A percentile compares a stretch with the other conserved stretches of the same genome.
These are phyloP conservation scores for Channa maculata DNA, from an alignment of 2,113 vertebrate species.

Conservation along the genomic window DNA sequence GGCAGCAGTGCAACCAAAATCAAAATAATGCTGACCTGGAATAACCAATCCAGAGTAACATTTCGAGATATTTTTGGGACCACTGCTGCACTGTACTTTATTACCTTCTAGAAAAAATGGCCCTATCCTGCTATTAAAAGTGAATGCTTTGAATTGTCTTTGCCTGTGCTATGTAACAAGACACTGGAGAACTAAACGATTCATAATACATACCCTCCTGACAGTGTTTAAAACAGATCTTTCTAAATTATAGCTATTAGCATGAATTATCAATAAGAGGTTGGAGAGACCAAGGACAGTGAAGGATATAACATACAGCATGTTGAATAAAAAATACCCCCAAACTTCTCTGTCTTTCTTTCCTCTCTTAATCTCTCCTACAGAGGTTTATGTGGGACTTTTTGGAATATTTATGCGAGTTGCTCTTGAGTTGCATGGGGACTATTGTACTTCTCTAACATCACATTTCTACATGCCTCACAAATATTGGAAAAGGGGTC, in stretches of 20 bases:
- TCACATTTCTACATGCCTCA: conserved; percentile 2
- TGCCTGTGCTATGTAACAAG: not conserved
- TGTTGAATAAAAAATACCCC: conserved; percentile 29
- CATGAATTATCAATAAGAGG: conserved; percentile 62
- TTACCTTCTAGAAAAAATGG: not conserved
- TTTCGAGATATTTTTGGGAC: too few species aligned
- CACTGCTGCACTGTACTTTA: too few species aligned
- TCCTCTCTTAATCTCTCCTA: conserved; percentile 29
- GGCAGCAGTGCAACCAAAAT: too few species aligned
- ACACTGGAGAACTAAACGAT: conserved; percentile 6
- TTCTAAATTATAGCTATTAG: conserved; percentile 50
- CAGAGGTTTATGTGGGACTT: conserved; percentile 21
- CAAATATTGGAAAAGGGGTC: conserved; percentile 13
- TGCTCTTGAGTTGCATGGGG: conserved; percentile 21
- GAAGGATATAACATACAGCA: conserved; percentile 34
- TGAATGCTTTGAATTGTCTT: conserved; percentile 9
- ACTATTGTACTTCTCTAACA: conserved; percentile 1
- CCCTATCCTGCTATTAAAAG: conserved; percentile 8
- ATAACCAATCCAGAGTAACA: too few species aligned
- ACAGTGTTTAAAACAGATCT: conserved; percentile 30
- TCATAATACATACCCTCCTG: conserved; percentile 24
- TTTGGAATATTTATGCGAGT: conserved; percentile 47
- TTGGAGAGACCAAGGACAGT: conserved; percentile 41
- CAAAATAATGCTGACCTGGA: too few species aligned
- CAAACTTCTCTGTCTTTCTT: conserved; percentile 19